phyloP scores from a whole-genome alignment of 2,113 vertebrate genomes.

The Myocastor coypus region DNA sequence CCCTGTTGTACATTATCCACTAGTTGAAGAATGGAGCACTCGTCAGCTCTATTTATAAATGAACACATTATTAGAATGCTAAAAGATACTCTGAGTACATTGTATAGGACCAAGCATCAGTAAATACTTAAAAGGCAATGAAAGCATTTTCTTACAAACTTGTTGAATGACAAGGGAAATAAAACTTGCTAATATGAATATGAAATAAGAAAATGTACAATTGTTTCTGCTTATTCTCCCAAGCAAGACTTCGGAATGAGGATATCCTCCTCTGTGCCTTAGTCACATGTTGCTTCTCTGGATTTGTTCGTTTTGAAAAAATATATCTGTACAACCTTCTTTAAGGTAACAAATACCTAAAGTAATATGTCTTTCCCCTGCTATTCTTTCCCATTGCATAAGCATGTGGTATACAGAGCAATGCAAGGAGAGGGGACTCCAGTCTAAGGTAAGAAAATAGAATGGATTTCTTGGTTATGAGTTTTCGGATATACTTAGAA shows the following conservation, averaged over 20 bases:
- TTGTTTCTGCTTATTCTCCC: conserved; percentile 43
- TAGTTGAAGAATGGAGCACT: neutral
- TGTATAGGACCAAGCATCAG: conserved; percentile 14
- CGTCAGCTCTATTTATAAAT: neutral
- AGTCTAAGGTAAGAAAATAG: conserved; percentile 86
- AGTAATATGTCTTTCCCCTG: conserved; percentile 71
- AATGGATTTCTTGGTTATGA: conserved; percentile 81
- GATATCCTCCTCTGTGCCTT: conserved; percentile 1
- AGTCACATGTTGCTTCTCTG: conserved; percentile 73
- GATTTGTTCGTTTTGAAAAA: conserved; percentile 87
- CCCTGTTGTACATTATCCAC: neutral
- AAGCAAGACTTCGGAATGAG: conserved; percentile 28
- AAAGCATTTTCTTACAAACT: conserved; percentile 43
- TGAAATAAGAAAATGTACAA: conserved; percentile 37
- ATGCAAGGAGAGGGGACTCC: conserved; percentile 80
- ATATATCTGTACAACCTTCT: conserved; percentile 87
- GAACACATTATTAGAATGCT: conserved; percentile 15
- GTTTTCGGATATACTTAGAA: conserved; percentile 85
- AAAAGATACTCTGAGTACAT: neutral
- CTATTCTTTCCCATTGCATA: conserved; percentile 78
- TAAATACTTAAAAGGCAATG: conserved; percentile 49
- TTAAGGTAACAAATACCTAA: conserved; percentile 84
- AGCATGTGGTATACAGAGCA: conserved; percentile 83
- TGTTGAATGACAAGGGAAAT: conserved; percentile 53
- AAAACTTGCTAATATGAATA: conserved; percentile 47